Percentiles rank a stretch among this genome's conserved stretches.
These are phyloP conservation scores for Micrasema longulum DNA, from an alignment of 1,140 invertebrate species.

Conservation along the genomic window DNA sequence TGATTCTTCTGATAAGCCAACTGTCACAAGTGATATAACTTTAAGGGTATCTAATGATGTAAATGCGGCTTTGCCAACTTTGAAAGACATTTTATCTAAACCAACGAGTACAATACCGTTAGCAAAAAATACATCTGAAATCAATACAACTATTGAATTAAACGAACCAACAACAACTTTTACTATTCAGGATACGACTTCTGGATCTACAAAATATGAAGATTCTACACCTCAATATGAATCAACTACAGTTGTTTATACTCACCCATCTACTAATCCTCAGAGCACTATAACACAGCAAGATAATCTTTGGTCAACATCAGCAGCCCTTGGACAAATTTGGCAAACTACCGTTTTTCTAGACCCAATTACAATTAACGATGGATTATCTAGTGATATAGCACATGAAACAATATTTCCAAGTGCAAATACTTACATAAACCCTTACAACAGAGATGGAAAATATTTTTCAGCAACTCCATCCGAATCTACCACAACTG, in stretches of 20 bases:
- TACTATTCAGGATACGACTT: conserved; percentile 34
- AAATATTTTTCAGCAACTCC: conserved; percentile 17
- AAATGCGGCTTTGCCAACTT: conserved; percentile 49
- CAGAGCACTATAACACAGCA: conserved; percentile 46
- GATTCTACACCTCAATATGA: conserved; percentile 37
- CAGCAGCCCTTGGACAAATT: conserved; percentile 55
- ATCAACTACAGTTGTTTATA: conserved; percentile 39
- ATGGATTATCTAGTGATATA: conserved; percentile 65
- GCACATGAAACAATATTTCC: conserved; percentile 46
- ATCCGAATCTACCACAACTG: conserved; percentile 31
- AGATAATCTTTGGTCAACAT: conserved; percentile 53
- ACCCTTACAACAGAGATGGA: conserved; percentile 31
- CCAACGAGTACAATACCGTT: conserved; percentile 42
- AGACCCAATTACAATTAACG: conserved; percentile 79
- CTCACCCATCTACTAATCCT: conserved; percentile 29
- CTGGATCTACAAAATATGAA: conserved; percentile 16
- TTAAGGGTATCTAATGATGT: conserved; percentile 48
- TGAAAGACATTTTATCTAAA: conserved; percentile 52
- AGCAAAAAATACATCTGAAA: conserved; percentile 11
- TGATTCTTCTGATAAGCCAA: conserved; percentile 59
- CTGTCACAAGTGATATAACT: conserved; percentile 52
- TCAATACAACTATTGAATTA: conserved; percentile 6
- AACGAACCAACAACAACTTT: conserved; percentile 48
- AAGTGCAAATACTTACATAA: conserved; percentile 50
- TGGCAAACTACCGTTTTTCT: conserved; percentile 77